Conservation (phyloP, 2,113 vertebrate species). For the Lichenostomus cassidix region DNA sequence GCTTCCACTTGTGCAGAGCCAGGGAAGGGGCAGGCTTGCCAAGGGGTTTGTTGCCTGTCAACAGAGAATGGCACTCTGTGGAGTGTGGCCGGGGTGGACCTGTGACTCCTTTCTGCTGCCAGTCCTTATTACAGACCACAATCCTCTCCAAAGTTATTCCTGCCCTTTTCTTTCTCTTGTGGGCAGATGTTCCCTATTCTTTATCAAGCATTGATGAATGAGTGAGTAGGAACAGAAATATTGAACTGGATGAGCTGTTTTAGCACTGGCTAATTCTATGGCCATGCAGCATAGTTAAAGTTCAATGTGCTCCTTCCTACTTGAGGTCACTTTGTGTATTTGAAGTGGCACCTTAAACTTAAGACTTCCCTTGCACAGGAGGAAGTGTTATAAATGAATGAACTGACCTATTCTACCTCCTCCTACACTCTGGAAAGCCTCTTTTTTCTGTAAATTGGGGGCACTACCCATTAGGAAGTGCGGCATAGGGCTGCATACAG, state of each 20-base stretch:
- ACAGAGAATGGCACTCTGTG: background rate
- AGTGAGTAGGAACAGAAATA: background rate
- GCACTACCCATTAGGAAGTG: background rate
- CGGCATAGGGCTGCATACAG: background rate
- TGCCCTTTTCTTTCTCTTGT: background rate
- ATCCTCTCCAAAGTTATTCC: background rate
- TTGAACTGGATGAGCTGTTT: background rate
- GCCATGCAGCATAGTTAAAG: background rate
- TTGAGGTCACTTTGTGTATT: background rate
- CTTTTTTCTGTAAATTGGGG: background rate
- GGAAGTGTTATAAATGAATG: background rate
- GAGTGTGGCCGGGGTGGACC: background rate
- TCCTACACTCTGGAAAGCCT: background rate
- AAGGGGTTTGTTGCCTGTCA: background rate
- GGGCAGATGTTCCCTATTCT: background rate
- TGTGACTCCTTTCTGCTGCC: background rate
- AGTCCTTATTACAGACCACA: background rate
- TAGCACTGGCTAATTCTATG: background rate
- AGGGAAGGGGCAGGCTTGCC: background rate
- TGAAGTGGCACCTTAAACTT: background rate
- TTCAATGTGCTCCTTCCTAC: background rate
- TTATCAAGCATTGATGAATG: background rate
- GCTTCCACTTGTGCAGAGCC: background rate
- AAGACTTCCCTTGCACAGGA: background rate
- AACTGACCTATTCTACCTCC: background rate